Evolutionary conservation across 2,888 invertebrate species (phyloP), one percentile per base, ranked within the genome.

Genomic region (Allacma fusca): DNA sequence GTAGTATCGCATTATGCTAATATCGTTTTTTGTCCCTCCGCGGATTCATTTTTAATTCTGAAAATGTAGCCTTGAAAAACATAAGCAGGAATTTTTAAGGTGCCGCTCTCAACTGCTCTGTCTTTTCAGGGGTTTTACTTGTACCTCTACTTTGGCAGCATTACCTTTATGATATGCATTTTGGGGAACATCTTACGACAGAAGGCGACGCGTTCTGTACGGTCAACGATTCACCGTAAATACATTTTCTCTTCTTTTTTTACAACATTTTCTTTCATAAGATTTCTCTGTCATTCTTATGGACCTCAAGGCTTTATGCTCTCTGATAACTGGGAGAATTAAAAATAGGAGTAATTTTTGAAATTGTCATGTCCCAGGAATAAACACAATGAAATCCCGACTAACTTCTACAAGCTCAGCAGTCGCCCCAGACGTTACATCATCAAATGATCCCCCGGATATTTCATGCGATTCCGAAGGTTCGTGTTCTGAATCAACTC

Each of bases 61-160:
- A 50, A 13, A 19, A n/a, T 16, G 5, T 40, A 50, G 16, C 50
- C 50, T 50, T 50, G 50, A 50, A 13, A 50, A 50, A 2, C 4
- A 50, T n/a, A 5, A 9, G 50, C 50, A 12, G n/a, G 16, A n/a
- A 13, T 19, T n/a, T 19, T n/a, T 50, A 5, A 50, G 2, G 19
- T 50, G 2, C 2, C 16, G 50, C 19, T 50, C 16, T 40, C 40
- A n/a, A n/a, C n/a, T 34, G 34, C 34, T 9, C 4, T 34, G 19
- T 50, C 21, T 88, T 87, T 88, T 80, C 89, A 94, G 91, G 93
- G 92, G 16, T 95, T 93, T 88, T 95, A 95, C 88, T 88, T 95
- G 81, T 95, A 95, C 87, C 90, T 95, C 82, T 95, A 94, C 88
- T 91, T 94, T 85, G 94, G 94, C 80, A 94, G 94, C 85, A 94